Evolutionary conservation across 2,888 invertebrate species (phyloP), one percentile per base, ranked within the genome.

Genomic region (Erannis defoliaria): DNA sequence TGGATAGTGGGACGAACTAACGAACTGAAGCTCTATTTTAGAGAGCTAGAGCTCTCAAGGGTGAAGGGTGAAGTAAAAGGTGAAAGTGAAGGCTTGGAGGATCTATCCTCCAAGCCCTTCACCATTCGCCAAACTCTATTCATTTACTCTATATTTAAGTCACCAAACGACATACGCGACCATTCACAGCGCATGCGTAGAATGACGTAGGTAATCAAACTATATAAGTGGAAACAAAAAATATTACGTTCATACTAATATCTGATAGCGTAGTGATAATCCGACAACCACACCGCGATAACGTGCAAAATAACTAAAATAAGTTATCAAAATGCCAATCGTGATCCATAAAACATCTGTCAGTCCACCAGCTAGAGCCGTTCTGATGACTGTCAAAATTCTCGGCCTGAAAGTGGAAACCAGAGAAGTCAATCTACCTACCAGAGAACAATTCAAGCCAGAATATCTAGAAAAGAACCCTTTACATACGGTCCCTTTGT

Each of bases 401-500:
- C 75, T 84, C 0, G 74, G 72, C 2, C 62, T 83, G 0, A 63
- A 78, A 6, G 66, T 77, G 23, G 60, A 80, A 56, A 74, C 73
- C 3, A 67, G 64, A 37, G 82, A 85, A 62, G 73, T 83, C 0
- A 76, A 72, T 37, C 54, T 82, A n/a, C 68, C 77, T 0, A 55
- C 55, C 2, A 75, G 76, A 37, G 81, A 82, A 0, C 78, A 83
- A 37, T 72, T 63, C 31, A 69, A 70, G 18, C 75, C 75, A 0
- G 82, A 82, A 2, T 84, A 76, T 49, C 49, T 84, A 33, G 65
- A 71, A 40, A 83, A 82, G 46, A 85, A 84, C 5, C 84, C 84
- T 1, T 51, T 81, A n/a, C 83, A 84, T 57, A 77, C 84, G 1
- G 75, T 85, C 3, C 85, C 85, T 0, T 40, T 85, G 14, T 62